Conservation (phyloP, 1,140 invertebrate genomes). For the Drosophila simulans region DNA sequence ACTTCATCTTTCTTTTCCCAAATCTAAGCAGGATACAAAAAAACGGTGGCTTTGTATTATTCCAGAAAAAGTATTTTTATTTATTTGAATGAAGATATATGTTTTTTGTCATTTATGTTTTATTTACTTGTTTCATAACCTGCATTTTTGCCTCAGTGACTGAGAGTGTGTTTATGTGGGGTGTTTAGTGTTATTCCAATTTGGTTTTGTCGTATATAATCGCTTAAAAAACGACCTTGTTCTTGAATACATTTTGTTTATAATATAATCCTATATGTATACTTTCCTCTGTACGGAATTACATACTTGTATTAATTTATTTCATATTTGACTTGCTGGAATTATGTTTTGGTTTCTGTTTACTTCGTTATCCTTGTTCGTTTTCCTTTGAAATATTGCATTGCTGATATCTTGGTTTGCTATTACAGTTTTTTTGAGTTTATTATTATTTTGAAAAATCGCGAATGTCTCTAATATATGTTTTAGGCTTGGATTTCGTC, state of each 20-base stretch:
- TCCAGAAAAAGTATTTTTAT: conserved; percentile 81
- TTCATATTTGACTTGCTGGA: conserved; percentile 58
- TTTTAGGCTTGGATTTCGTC: conserved; percentile 43
- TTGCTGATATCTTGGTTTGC: conserved; percentile 70
- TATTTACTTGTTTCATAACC: conserved; percentile 66
- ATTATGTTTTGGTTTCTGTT: conserved; percentile 24
- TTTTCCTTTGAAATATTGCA: conserved; percentile 58
- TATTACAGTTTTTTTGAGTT: conserved; percentile 50
- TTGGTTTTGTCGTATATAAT: conserved; percentile 23
- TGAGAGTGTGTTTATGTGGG: conserved; percentile 24
- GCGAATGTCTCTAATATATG: conserved; percentile 59
- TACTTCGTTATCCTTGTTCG: conserved; percentile 26
- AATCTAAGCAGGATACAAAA: background rate
- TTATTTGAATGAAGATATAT: conserved; percentile 83
- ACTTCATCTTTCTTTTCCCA: background rate
- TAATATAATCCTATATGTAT: conserved; percentile 74
- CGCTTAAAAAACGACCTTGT: conserved; percentile 60
- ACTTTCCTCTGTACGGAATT: conserved; percentile 67
- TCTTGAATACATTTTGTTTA: conserved; percentile 69
- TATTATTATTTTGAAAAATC: conserved; percentile 35
- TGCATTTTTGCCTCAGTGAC: conserved; percentile 53
- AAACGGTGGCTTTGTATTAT: conserved; percentile 44
- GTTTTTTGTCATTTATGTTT: conserved; percentile 59
- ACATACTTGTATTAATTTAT: conserved; percentile 63
- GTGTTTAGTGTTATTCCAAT: conserved; percentile 21